Evolutionary conservation across 2,113 vertebrate species (phyloP).

Genomic region (Myrmophylax atrothorax): DNA sequence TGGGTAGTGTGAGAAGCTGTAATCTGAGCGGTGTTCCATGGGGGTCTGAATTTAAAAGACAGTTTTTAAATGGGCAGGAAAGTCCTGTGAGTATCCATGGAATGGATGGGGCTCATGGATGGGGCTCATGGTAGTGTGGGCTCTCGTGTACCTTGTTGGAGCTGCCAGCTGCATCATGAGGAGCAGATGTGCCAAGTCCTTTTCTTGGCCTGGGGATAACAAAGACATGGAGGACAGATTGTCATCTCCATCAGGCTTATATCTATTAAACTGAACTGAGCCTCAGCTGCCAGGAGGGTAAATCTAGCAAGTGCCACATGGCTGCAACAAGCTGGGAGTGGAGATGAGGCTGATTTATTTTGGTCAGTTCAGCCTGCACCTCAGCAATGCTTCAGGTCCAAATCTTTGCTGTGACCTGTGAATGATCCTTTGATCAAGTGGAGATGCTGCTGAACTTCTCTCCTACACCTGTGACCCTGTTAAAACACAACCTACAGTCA

Average conservation of each 20-base stretch:
- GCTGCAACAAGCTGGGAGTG: neutral
- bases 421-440: neutral
- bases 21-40: neutral
- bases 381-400: neutral
- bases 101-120: neutral
- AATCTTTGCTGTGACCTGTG: neutral
- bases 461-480: neutral
- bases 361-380: neutral
- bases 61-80: neutral
- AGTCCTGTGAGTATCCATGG: neutral
- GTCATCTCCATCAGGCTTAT: neutral
- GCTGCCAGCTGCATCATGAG: neutral
- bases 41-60: neutral
- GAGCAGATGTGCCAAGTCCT: neutral
- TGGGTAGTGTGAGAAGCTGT: neutral
- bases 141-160: neutral
- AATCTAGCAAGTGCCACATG: neutral
- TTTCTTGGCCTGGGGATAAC: neutral
- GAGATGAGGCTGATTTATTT: neutral
- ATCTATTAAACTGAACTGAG: neutral
- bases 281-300: neutral
- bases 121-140: rapidly evolving
- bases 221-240: rapidly evolving
- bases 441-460: neutral
- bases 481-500: neutral